phyloP scores from a whole-genome alignment of 2,113 vertebrate genomes.

The Gopherus evgoodei region DNA sequence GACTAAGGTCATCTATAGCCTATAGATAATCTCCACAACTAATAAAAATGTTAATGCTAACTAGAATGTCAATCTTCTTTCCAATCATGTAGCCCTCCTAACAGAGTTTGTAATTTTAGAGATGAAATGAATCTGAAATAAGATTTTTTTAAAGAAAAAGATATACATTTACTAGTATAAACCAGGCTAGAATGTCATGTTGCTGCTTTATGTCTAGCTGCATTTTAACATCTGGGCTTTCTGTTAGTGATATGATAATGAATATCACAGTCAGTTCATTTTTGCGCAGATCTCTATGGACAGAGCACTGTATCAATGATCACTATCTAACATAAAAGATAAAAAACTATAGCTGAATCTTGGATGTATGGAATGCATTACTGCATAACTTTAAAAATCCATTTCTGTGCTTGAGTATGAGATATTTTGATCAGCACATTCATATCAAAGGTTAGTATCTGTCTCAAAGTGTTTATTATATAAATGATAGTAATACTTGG shows the following conservation, averaged over 20 bases:
- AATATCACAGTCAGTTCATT: slow-evolving; percentile 37
- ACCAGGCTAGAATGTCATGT: neutral
- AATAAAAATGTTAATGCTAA: slow-evolving; percentile 78
- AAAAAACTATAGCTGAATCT: neutral
- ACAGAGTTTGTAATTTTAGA: slow-evolving; percentile 70
- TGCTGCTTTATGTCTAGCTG: rapidly evolving
- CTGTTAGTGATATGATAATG: slow-evolving; percentile 30
- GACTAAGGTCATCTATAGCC: slow-evolving; percentile 74
- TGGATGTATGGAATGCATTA: slow-evolving; percentile 15
- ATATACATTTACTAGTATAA: neutral
- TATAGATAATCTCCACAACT: slow-evolving; percentile 71
- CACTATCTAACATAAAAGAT: neutral
- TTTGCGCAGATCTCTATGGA: slow-evolving; percentile 53
- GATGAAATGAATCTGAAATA: slow-evolving; percentile 59
- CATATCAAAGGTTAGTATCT: neutral
- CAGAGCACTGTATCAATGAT: slow-evolving; percentile 9
- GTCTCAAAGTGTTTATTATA: slow-evolving; percentile 9
- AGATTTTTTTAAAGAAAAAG: slow-evolving; percentile 12
- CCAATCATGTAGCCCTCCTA: slow-evolving; percentile 57
- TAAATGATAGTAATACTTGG: slow-evolving; percentile 25
- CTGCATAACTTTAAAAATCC: slow-evolving; percentile 43
- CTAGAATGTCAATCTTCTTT: slow-evolving; percentile 59
- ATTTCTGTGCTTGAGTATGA: slow-evolving; percentile 31
- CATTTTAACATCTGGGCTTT: slow-evolving; percentile 30
- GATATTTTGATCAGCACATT: slow-evolving; percentile 20